Conservation (phyloP, 2,797 vertebrate genomes). For the Sebastolobus altivelis region DNA sequence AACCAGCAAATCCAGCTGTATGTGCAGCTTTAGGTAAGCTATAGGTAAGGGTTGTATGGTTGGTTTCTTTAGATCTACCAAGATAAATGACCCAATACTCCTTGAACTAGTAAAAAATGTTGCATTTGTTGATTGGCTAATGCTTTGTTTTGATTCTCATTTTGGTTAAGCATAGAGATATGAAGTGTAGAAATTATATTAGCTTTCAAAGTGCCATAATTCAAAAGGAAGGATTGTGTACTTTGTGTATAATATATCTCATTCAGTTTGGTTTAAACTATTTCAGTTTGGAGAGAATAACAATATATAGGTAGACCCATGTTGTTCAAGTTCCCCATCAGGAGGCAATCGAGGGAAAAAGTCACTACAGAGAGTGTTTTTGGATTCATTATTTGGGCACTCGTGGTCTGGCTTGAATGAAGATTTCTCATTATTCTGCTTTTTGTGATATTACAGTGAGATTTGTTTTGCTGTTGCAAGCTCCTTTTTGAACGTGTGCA, state of each 20-base stretch:
- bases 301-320: background rate
- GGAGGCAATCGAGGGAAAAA: background rate
- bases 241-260: background rate
- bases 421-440: background rate
- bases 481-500: background rate
- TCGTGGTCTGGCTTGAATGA: background rate
- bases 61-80: slow-evolving; percentile 1
- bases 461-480: background rate
- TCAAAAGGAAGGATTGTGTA: background rate
- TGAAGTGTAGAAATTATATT: background rate
- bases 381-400: background rate
- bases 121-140: background rate
- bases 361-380: background rate
- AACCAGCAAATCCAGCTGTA: background rate
- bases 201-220: background rate
- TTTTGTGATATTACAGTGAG: background rate
- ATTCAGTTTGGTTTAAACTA: background rate
- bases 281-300: background rate
- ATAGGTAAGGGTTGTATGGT: background rate
- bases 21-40: background rate
- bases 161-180: background rate
- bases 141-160: background rate
- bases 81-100: background rate
- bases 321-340: background rate
- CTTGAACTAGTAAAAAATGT: background rate